Evolutionary conservation across 2,797 vertebrate genomes (phyloP).

Genomic region (Lepilemur ruficaudatus): DNA sequence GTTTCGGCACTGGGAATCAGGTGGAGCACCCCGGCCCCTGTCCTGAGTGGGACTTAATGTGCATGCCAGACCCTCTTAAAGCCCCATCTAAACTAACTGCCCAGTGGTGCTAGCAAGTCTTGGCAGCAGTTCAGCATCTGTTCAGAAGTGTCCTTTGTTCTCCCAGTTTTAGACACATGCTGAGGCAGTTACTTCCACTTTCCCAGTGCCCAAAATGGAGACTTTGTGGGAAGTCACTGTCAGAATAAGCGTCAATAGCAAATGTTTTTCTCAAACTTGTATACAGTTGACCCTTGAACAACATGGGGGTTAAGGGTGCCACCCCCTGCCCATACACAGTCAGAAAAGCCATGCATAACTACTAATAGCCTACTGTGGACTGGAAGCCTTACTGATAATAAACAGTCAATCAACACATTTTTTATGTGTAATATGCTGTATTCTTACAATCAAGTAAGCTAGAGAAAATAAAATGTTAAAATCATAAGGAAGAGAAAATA

Average conservation of each 20-base stretch:
- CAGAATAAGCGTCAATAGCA: not conserved
- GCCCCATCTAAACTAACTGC: not conserved
- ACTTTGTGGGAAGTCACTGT: not conserved
- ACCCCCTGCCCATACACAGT: too few relatives aligned
- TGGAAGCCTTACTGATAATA: too few relatives aligned
- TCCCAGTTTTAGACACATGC: not conserved
- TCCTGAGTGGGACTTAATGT: not conserved
- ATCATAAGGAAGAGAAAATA: not conserved
- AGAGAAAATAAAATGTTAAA: not conserved
- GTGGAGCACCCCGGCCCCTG: not conserved
- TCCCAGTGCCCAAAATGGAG: not conserved
- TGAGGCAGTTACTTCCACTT: not conserved
- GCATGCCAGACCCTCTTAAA: not conserved
- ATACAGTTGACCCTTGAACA: not conserved
- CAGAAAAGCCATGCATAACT: not conserved
- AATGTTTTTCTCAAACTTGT: not conserved
- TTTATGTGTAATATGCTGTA: not conserved
- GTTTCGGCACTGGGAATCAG: not conserved
- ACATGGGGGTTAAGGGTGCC: not conserved
- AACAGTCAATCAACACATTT: too few relatives aligned
- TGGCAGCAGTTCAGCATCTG: not conserved
- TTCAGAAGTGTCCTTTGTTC: not conserved
- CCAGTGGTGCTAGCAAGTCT: fast-evolving
- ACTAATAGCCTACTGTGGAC: not conserved
- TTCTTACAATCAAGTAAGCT: not conserved